Evolutionary conservation across 1,140 invertebrate genomes (phyloP).

Genomic region (Macrostomum lignano): DNA sequence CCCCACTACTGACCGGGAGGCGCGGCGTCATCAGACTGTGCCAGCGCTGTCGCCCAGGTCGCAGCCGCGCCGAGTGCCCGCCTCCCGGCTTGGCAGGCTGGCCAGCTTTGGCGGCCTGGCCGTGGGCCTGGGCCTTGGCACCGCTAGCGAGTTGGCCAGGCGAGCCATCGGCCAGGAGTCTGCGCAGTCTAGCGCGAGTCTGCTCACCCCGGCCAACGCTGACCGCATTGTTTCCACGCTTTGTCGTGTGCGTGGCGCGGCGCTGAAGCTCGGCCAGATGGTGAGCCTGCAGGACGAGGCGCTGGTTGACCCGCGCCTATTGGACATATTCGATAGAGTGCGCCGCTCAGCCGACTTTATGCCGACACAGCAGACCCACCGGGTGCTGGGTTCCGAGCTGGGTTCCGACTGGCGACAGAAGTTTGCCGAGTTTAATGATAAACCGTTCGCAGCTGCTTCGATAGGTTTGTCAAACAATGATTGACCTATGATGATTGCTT

Average conservation of each 20-base stretch:
- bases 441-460: slow-evolving; percentile 93
- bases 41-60: too few species aligned
- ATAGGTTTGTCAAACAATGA: too few species aligned
- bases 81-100: slow-evolving; percentile 51
- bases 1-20: too few species aligned
- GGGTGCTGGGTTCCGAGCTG: slow-evolving; percentile 51
- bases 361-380: slow-evolving; percentile 68
- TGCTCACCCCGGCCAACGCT: slow-evolving; percentile 58
- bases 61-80: slow-evolving; percentile 61
- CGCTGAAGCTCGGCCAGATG: slow-evolving; percentile 86
- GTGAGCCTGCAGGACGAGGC: slow-evolving; percentile 58
- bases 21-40: too few species aligned
- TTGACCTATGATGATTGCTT: too few species aligned
- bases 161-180: slow-evolving; percentile 40
- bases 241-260: slow-evolving; percentile 78
- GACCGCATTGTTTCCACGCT: slow-evolving; percentile 83
- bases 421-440: slow-evolving; percentile 51
- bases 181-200: slow-evolving; percentile 13
- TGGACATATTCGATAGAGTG: slow-evolving; percentile 77
- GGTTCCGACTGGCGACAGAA: slow-evolving; percentile 51
- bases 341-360: slow-evolving; percentile 94
- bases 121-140: slow-evolving; percentile 61
- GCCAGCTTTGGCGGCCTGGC: slow-evolving; percentile 61
- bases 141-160: slow-evolving; percentile 58
- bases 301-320: slow-evolving; percentile 53